Base-by-base conservation (phyloP, 2,888 invertebrate genomes). In the Saturnia pavonia region DNA sequence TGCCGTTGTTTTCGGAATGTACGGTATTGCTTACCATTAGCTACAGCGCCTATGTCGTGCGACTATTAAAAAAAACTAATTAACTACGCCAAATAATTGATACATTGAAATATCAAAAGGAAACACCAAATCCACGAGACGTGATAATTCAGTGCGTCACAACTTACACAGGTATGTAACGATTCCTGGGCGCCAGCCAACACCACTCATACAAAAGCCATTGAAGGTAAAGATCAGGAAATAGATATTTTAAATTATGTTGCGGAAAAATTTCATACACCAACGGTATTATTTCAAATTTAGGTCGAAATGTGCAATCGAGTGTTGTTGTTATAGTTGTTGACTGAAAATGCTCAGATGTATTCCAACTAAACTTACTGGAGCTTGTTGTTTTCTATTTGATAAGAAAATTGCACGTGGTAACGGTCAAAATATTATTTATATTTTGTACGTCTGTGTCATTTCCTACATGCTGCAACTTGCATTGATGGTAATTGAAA, bases 171-270 rank as follows among this genome's bases (percentile, higher is more conserved):
- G 40, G 19, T 40, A 40, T 19, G 40, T 40, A 65, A 65, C n/a
- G 65, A 65, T 40, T 1, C n/a, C 65, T 65, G 65, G 65, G 40
- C 65, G 40, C 22, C 7, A 40, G 40, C 65, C 65, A 65, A 65
- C 40, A 40, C 8, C 65, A 65, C 40, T 65, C 65, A 65, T 65
- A 40, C 65, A 65, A n/a, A 65, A 34, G 34, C 25, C 63, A 63
- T 63, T 63, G 7, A 40, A 14, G 19, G 19, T 40, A 65, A n/a
- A 60, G 25, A 60, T 14, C 57, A 60, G 27, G 12, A 25, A 60
- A 27, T 60, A 27, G 25, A 60, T 60, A 27, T 60, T n/a, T 9
- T 54, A 54, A 27, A 60, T 60, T 60, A 60, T 25, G 27, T 27
- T 25, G 57, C 27, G 27, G 54, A 54, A 54, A 54, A 54, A 22